Base-by-base conservation (phyloP, 2,797 vertebrate species). In the Hybognathus amarus region DNA sequence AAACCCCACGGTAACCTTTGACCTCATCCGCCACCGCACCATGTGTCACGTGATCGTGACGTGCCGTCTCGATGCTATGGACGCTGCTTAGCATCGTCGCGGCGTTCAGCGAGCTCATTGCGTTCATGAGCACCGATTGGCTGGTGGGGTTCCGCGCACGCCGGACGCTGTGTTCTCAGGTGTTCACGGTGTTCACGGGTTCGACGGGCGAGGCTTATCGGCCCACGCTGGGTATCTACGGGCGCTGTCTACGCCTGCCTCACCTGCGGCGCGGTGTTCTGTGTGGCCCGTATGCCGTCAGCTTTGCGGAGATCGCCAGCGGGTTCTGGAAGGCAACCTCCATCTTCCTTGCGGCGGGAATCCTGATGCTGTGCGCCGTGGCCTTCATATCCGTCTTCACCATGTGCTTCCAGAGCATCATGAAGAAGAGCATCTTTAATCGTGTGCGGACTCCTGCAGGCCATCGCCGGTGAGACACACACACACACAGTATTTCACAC, bases 31-130 rank as follows among this genome's bases (percentile, higher is more conserved):
- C 54, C 18, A 27, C 40, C 36, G 42, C 95, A 96, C 93, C 94
- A 99, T 99, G 98, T 99, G 98, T 96, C 98, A 98, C 95, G 98
- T 99, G 90, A 99, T 99, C 88, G 97, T 99, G 91, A 99, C 98
- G 4, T 99, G 98, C 89, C 97, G 98, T n/a, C 90, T 99, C 98
- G 1, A 98, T 99, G 98, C 96, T 99, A 20, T 99, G 98, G 98
- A 99, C 98, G 38, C 96, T 99, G 85, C 95, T 99, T 90, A 99
- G 98, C 77, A 99, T 99, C 1, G 96, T 97, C 61, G 97, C 97
- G 13, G 98, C 98, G 0, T 98, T 99, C 0, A 96, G 97, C 0
- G 97, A 99, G 91, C 97, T 99, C 89, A 97, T 99, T 0, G 98
- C 98, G 87, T 99, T 99, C 93, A 97, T 99, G 96, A 99, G 98